Evolutionary conservation across 1,140 invertebrate species (phyloP).

Genomic region (Colletes latitarsis): DNA sequence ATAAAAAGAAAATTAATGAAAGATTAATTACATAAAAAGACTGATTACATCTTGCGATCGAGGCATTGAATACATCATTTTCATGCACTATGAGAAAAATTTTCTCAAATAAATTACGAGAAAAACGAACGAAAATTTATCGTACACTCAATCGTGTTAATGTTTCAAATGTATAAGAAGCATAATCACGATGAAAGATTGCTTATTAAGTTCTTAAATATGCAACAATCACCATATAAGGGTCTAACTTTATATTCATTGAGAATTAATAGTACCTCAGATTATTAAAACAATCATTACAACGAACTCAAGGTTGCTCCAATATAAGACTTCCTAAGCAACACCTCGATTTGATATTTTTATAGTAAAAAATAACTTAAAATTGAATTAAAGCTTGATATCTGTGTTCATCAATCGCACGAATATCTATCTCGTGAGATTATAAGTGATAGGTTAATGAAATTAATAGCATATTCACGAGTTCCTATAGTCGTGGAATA

Average conservation of each 20-base stretch:
- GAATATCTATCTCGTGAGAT: neutral
- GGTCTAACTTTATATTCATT: neutral
- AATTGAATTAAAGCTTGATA: neutral
- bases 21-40: too few species aligned
- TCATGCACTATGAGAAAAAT: neutral
- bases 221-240: neutral
- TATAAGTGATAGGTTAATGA: neutral
- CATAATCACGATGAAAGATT: neutral
- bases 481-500: neutral
- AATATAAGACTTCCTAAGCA: slow-evolving; percentile 10
- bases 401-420: neutral
- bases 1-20: neutral
- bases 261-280: neutral
- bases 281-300: slow-evolving; percentile 17
- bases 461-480: neutral
- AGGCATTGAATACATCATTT: neutral
- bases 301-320: slow-evolving; percentile 17
- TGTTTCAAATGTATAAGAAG: neutral
- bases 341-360: neutral
- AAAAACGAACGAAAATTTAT: neutral
- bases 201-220: neutral
- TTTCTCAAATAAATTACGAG: neutral
- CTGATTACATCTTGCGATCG: neutral
- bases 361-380: neutral
- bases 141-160: neutral